Conservation (phyloP, 2,797 vertebrate species). For the Spizella passerina region DNA sequence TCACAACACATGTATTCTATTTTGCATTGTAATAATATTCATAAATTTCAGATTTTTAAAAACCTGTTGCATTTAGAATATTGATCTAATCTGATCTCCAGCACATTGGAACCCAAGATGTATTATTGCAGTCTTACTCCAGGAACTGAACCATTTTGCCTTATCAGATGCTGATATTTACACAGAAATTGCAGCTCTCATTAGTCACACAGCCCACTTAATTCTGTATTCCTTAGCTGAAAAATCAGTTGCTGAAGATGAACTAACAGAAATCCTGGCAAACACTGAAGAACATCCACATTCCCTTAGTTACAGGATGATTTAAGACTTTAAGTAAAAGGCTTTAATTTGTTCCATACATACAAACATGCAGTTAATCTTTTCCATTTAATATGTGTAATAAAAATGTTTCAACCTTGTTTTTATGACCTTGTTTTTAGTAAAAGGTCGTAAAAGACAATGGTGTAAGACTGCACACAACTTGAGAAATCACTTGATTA, state of each 20-base stretch:
- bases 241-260: not conserved
- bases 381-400: not conserved
- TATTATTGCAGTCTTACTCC: not conserved
- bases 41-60: not conserved
- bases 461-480: conserved; percentile 4
- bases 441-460: conserved; percentile 5
- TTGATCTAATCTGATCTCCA: not conserved
- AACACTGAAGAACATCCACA: not conserved
- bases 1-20: not conserved
- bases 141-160: not conserved
- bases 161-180: not conserved
- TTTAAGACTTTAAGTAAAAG: not conserved
- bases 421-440: conserved; percentile 16
- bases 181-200: not conserved
- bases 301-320: not conserved
- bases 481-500: conserved; percentile 53
- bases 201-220: not conserved
- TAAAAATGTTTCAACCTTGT: not conserved
- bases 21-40: not conserved
- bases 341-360: not conserved
- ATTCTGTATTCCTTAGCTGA: not conserved
- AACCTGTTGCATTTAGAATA: not conserved
- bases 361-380: not conserved
- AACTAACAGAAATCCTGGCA: not conserved
- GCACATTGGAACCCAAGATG: not conserved